Percentiles rank a stretch among this genome's conserved stretches.
These are phyloP conservation scores for Leptinotarsa haldemani DNA, from an alignment of 2,888 invertebrate species.

Conservation along the genomic window DNA sequence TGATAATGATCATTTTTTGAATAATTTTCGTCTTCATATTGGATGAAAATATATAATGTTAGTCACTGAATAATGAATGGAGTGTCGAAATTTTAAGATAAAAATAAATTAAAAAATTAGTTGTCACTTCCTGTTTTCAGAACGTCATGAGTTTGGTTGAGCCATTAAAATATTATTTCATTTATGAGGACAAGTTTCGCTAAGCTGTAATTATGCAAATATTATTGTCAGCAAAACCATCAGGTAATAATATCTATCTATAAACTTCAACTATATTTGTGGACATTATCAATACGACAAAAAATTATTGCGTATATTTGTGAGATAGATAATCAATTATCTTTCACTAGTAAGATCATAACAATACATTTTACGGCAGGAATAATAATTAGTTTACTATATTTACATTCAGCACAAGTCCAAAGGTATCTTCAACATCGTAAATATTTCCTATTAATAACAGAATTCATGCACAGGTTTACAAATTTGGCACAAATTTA, in stretches of 20 bases:
- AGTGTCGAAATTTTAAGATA: too few species aligned
- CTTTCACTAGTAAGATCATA: neutral
- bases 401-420: neutral
- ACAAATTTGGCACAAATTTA: too few species aligned
- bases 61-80: too few species aligned
- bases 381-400: neutral
- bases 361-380: neutral
- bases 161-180: neutral
- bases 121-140: neutral
- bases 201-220: slow-evolving; percentile 1
- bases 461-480: too few species aligned
- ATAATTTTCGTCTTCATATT: too few species aligned
- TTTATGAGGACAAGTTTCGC: neutral
- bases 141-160: neutral
- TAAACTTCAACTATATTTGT: neutral
- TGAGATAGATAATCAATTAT: neutral
- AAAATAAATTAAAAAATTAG: too few species aligned
- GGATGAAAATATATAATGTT: too few species aligned
- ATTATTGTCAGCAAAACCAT: neutral
- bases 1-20: too few species aligned
- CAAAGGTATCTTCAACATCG: too few species aligned
- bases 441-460: too few species aligned
- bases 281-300: neutral
- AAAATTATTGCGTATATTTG: neutral
- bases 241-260: neutral